A percentile compares a stretch with the other conserved stretches of the same genome.
Conservation (phyloP, 2,797 vertebrate species). For the Parauchenoglanis ngamensis region DNA sequence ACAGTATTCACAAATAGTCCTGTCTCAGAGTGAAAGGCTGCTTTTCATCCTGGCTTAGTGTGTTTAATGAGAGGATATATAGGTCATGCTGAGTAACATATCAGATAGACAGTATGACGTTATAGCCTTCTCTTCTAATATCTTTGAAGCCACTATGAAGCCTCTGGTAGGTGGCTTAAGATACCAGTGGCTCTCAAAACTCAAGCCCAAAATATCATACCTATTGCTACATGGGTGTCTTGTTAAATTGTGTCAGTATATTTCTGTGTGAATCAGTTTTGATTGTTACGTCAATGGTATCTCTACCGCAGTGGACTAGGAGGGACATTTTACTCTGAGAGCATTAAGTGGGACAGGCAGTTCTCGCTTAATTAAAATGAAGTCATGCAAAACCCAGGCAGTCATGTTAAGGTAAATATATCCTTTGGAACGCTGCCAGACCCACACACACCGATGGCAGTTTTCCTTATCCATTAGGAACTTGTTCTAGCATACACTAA, state of each 20-base stretch:
- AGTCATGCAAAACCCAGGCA: slow-evolving; percentile 21
- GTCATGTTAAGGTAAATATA: slow-evolving; percentile 9
- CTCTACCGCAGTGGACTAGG: neutral
- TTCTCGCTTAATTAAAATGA: slow-evolving; percentile 3
- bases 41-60: slow-evolving; percentile 44
- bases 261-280: neutral
- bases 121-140: slow-evolving; percentile 51
- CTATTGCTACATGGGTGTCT: neutral
- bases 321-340: neutral
- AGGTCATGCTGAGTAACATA: slow-evolving; percentile 47
- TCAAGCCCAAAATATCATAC: slow-evolving; percentile 28
- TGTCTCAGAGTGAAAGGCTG: slow-evolving; percentile 39
- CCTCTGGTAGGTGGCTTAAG: slow-evolving; percentile 41
- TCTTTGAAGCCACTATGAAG: slow-evolving; percentile 29
- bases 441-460: neutral
- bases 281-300: neutral
- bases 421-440: neutral
- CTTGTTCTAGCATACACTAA: slow-evolving; percentile 6
- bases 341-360: neutral
- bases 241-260: neutral
- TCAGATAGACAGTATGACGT: slow-evolving; percentile 35
- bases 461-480: slow-evolving; percentile 6
- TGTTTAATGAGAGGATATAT: slow-evolving; percentile 46
- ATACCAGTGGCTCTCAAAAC: slow-evolving; percentile 37
- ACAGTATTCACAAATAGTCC: slow-evolving; percentile 21